Conservation (phyloP, 1,140 invertebrate species). For the Achroia grisella region DNA sequence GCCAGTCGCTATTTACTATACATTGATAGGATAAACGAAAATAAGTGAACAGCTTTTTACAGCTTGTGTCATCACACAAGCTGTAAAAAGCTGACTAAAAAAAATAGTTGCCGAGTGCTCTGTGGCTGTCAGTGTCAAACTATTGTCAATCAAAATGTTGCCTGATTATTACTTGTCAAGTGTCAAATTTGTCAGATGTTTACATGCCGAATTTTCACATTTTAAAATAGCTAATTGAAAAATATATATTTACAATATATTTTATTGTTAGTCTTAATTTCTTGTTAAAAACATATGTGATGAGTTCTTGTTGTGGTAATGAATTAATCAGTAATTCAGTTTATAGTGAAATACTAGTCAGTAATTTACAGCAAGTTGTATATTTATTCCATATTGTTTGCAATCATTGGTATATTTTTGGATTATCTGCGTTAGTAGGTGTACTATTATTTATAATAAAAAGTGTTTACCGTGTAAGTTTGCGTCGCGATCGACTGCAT, state of each 20-base stretch:
- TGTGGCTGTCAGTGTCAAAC: too few species aligned
- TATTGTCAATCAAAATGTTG: too few species aligned
- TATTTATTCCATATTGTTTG: slow-evolving; percentile 40
- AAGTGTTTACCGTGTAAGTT: slow-evolving; percentile 22
- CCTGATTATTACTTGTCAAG: too few species aligned
- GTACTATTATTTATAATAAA: slow-evolving; percentile 19
- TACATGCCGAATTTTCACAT: too few species aligned
- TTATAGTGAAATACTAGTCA: slow-evolving; percentile 45
- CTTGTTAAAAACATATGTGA: slow-evolving; percentile 31
- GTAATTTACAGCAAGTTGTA: slow-evolving; percentile 43
- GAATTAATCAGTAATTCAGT: slow-evolving; percentile 54
- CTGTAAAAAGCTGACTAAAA: too few species aligned
- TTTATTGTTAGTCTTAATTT: neutral
- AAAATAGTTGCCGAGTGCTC: too few species aligned
- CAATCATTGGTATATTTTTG: slow-evolving; percentile 26
- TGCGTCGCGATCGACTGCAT: slow-evolving; percentile 13
- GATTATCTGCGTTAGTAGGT: slow-evolving; percentile 27
- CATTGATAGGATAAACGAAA: too few species aligned
- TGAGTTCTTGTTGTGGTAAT: slow-evolving; percentile 65
- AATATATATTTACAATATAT: too few species aligned
- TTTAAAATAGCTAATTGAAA: too few species aligned
- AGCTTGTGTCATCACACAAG: too few species aligned
- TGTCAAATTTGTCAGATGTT: neutral
- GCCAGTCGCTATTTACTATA: too few species aligned
- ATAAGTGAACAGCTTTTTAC: too few species aligned